Evolutionary conservation across 2,888 invertebrate species (phyloP).

Genomic region (Eilema griseolum): DNA sequence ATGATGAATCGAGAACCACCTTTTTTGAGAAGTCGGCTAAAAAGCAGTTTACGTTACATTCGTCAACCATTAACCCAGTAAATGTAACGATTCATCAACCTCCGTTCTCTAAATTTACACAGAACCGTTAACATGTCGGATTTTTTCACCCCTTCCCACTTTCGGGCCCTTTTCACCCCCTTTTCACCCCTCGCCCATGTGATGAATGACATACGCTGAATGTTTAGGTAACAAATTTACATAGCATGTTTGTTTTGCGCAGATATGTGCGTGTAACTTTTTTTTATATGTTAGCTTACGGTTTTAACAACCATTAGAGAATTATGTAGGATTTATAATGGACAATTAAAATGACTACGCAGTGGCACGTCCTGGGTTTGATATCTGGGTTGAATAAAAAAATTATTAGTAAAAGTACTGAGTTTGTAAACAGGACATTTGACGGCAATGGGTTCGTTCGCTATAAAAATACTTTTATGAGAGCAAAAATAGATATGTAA

Average conservation of each 20-base stretch:
- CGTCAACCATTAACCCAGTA: neutral
- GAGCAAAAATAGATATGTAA: too few species aligned
- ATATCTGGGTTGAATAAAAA: neutral
- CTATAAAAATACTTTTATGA: too few species aligned
- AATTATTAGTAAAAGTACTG: neutral
- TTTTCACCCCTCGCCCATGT: slow-evolving; percentile 26
- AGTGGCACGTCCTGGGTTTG: neutral
- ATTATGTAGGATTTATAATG: slow-evolving; percentile 5
- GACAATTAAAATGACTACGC: neutral
- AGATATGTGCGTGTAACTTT: slow-evolving; percentile 41
- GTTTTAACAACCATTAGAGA: slow-evolving; percentile 16
- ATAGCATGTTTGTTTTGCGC: slow-evolving; percentile 48
- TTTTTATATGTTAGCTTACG: slow-evolving; percentile 4
- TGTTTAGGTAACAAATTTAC: slow-evolving; percentile 50
- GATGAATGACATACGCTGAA: slow-evolving; percentile 52
- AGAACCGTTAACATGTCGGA: slow-evolving; percentile 17
- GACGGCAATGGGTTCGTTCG: too few species aligned
- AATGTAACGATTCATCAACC: slow-evolving; percentile 20
- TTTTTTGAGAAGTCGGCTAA: neutral
- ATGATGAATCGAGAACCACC: neutral
- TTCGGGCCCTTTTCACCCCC: slow-evolving; percentile 22
- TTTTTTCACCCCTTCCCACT: slow-evolving; percentile 3
- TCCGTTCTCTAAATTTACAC: slow-evolving; percentile 23
- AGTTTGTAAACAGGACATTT: too few species aligned
- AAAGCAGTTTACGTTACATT: neutral